Percentiles rank a stretch among this genome's conserved stretches.
phyloP scores from a whole-genome alignment of 2,113 vertebrate species.

The Raphicerus campestris region DNA sequence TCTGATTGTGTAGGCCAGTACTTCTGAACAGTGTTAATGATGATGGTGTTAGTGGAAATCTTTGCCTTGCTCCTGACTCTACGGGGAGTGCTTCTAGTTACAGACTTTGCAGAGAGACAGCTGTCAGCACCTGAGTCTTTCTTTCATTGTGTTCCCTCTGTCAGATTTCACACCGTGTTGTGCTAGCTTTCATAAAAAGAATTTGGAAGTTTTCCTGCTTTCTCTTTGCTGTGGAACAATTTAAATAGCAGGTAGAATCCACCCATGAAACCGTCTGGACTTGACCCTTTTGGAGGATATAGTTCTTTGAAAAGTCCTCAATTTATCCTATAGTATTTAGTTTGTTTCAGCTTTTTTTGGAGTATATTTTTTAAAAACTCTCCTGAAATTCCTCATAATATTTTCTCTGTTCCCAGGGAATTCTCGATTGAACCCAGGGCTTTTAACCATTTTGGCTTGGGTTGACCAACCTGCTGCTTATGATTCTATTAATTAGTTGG shows the following conservation, averaged over 20 bases:
- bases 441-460: background rate
- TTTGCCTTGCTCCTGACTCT: background rate
- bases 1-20: background rate
- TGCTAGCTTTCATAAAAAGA: slow-evolving; percentile 29
- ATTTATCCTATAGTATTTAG: slow-evolving; percentile 7
- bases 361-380: background rate
- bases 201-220: slow-evolving; percentile 25
- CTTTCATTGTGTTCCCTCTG: background rate
- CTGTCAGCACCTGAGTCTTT: background rate
- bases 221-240: slow-evolving; percentile 45
- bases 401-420: slow-evolving; percentile 34
- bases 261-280: slow-evolving; percentile 24
- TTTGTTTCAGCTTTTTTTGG: background rate
- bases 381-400: background rate
- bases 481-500: background rate
- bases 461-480: background rate
- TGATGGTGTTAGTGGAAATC: background rate
- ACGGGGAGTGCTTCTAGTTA: background rate
- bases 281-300: background rate
- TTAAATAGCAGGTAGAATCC: slow-evolving; percentile 53
- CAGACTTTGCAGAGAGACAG: background rate
- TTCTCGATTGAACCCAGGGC: background rate
- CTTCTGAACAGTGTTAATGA: background rate
- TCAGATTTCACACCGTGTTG: background rate
- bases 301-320: slow-evolving; percentile 37